phyloP scores from a whole-genome alignment of 2,888 invertebrate genomes.

The Scaptomyza cyrtandrae region DNA sequence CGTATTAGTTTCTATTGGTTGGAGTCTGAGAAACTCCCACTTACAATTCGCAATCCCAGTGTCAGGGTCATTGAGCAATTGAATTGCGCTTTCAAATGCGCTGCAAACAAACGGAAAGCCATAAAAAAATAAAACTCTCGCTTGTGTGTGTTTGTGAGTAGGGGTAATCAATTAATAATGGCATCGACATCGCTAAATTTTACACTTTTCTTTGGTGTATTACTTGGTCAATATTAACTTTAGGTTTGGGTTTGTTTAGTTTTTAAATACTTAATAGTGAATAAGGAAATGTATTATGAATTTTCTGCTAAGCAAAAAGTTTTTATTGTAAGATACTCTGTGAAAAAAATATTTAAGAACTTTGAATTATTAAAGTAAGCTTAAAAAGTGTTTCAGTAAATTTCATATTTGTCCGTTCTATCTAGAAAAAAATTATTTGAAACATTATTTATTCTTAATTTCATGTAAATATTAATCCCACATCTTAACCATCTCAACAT shows the following conservation, averaged over 20 bases:
- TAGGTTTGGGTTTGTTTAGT: neutral
- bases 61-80: slow-evolving; percentile 41
- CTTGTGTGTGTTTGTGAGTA: slow-evolving; percentile 13
- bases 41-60: slow-evolving; percentile 25
- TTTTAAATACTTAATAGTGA: neutral
- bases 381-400: no score
- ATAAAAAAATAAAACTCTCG: slow-evolving; percentile 17
- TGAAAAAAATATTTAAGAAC: no score
- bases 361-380: no score
- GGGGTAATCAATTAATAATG: slow-evolving; percentile 64
- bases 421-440: no score
- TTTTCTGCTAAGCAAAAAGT: no score
- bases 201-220: slow-evolving; percentile 17
- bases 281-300: no score
- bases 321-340: no score
- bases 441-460: no score
- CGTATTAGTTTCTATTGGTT: slow-evolving; percentile 16
- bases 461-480: neutral
- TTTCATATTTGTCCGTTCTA: no score
- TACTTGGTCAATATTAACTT: neutral
- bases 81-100: slow-evolving; percentile 45
- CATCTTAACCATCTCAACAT: neutral
- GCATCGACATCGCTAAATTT: slow-evolving; percentile 38
- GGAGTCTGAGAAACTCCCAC: neutral
- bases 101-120: slow-evolving; percentile 37